Evolutionary conservation across 2,888 invertebrate species (phyloP).

Genomic region (Chrysolina americana): DNA sequence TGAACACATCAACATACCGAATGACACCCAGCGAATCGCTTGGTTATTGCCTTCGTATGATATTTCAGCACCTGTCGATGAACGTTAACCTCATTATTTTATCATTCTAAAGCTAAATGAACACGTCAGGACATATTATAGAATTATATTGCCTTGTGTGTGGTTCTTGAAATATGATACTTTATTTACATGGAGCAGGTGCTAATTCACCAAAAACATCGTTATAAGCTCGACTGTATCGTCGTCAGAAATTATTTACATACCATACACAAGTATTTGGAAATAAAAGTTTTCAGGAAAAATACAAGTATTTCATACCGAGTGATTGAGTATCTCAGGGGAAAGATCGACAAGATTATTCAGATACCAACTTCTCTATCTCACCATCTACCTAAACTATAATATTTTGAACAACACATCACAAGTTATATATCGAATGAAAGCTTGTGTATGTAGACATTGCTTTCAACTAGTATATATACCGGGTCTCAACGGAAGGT

Average conservation of each 20-base stretch:
- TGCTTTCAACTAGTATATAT: too few relatives aligned
- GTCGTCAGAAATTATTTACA: neutral
- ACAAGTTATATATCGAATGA: too few relatives aligned
- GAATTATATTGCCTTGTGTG: slow-evolving; percentile 42
- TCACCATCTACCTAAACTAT: too few relatives aligned
- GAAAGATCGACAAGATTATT: too few relatives aligned
- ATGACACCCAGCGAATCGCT: neutral
- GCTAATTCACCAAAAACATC: slow-evolving; percentile 28
- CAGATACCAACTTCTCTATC: too few relatives aligned
- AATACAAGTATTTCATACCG: too few relatives aligned
- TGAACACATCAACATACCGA: neutral
- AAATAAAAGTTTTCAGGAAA: neutral
- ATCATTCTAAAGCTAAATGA: slow-evolving; percentile 47
- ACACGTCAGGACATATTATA: slow-evolving; percentile 49
- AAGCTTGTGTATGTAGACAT: too few relatives aligned
- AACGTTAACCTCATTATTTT: slow-evolving; percentile 44
- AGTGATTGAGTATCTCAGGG: too few relatives aligned
- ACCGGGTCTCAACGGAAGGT: too few relatives aligned
- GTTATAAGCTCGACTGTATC: neutral
- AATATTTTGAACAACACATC: too few relatives aligned
- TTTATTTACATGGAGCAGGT: slow-evolving; percentile 32
- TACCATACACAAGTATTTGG: neutral
- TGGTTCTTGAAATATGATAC: slow-evolving; percentile 35
- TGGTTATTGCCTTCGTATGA: slow-evolving; percentile 11
- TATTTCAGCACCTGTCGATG: slow-evolving; percentile 48